Conservation (phyloP, 2,888 invertebrate genomes). For the Ochlodes sylvanus region DNA sequence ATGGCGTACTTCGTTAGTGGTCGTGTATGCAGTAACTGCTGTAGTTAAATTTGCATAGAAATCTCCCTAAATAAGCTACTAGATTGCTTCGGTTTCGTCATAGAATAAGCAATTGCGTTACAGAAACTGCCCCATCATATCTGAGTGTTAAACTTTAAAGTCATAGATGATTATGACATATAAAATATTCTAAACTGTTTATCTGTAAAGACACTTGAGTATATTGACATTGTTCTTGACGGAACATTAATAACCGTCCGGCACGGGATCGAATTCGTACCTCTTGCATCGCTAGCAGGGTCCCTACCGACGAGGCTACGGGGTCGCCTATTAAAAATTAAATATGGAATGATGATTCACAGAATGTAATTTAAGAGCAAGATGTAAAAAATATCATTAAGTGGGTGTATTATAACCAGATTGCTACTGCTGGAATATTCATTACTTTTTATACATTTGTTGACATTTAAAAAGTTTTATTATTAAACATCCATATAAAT, state of each 20-base stretch:
- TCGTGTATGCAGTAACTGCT: slow-evolving; percentile 54
- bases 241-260: too few relatives aligned
- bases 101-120: slow-evolving; percentile 33
- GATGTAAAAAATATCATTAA: too few relatives aligned
- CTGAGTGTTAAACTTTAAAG: not conserved
- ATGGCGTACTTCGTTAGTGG: slow-evolving; percentile 67
- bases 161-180: not conserved
- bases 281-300: too few relatives aligned
- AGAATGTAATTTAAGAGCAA: too few relatives aligned
- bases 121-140: slow-evolving; percentile 23
- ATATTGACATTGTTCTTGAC: too few relatives aligned
- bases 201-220: too few relatives aligned
- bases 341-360: too few relatives aligned
- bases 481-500: not conserved
- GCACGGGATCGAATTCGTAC: too few relatives aligned
- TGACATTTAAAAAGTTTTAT: not conserved
- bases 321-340: too few relatives aligned
- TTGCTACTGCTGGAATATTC: not conserved
- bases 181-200: too few relatives aligned
- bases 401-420: not conserved
- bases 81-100: slow-evolving; percentile 42
- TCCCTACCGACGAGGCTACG: too few relatives aligned
- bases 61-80: slow-evolving; percentile 68
- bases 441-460: slow-evolving; percentile 1
- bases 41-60: slow-evolving; percentile 78